phyloP scores from a whole-genome alignment of 2,113 vertebrate genomes.

The Myotis yumanensis region DNA sequence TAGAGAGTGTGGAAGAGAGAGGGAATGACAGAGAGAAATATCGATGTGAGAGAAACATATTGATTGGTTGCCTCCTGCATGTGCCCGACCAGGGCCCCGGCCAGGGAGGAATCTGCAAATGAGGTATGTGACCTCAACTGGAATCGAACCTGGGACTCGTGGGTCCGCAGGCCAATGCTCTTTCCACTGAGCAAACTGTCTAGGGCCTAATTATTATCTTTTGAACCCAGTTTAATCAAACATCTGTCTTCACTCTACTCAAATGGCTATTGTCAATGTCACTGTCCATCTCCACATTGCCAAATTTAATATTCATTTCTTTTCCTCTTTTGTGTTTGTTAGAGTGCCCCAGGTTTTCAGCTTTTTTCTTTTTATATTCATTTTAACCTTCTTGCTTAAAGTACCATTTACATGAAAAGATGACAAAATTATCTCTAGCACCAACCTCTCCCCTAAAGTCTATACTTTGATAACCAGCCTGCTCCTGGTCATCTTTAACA shows the following conservation, averaged over 20 bases:
- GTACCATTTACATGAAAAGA: not conserved
- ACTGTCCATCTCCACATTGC: not conserved
- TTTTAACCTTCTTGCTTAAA: not conserved
- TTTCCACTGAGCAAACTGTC: no score
- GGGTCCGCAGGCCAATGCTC: no score
- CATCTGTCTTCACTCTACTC: not conserved
- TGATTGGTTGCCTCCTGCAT: no score
- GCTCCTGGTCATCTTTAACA: not conserved
- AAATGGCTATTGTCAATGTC: not conserved
- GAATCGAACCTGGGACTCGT: no score
- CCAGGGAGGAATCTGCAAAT: no score
- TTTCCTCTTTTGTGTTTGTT: not conserved
- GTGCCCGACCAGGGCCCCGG: no score
- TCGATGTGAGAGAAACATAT: no score
- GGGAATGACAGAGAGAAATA: no score
- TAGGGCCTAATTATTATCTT: not conserved
- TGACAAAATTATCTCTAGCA: not conserved
- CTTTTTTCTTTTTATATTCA: not conserved
- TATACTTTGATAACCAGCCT: not conserved
- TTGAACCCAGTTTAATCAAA: not conserved
- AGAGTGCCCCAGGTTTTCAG: not conserved
- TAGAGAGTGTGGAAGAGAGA: no score
- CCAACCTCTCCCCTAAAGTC: not conserved
- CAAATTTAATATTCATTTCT: not conserved
- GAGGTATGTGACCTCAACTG: no score